Evolutionary conservation across 2,888 invertebrate genomes (phyloP).

Genomic region (Lypha dubia): DNA sequence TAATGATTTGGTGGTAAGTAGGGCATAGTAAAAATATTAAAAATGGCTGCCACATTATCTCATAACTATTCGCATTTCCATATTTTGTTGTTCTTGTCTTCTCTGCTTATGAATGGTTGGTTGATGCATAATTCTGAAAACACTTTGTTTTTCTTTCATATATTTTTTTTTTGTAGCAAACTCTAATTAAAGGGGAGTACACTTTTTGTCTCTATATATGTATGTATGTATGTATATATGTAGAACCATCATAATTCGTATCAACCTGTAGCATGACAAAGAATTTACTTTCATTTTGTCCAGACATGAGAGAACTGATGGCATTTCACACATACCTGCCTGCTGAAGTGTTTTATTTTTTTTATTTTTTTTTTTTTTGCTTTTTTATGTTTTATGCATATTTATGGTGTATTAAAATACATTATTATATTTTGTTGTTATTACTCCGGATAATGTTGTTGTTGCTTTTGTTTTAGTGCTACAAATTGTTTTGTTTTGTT

Average conservation of each 20-base stretch:
- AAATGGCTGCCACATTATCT: slow-evolving; percentile 69
- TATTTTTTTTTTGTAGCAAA: slow-evolving; percentile 29
- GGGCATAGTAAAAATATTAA: slow-evolving; percentile 33
- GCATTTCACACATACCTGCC: slow-evolving; percentile 52
- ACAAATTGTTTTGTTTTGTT: slow-evolving; percentile 46
- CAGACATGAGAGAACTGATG: slow-evolving; percentile 22
- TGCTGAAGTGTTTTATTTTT: too few relatives aligned
- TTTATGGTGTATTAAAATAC: slow-evolving; percentile 19
- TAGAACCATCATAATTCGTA: slow-evolving; percentile 52
- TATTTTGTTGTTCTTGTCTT: slow-evolving; percentile 52
- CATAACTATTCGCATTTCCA: slow-evolving; percentile 65
- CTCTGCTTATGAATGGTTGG: slow-evolving; percentile 10
- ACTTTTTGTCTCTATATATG: slow-evolving; percentile 25
- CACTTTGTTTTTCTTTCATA: slow-evolving; percentile 1
- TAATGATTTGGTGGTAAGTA: neutral
- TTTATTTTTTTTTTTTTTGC: too few relatives aligned
- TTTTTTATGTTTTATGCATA: slow-evolving; percentile 54
- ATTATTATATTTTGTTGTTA: slow-evolving; percentile 28
- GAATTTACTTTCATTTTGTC: slow-evolving; percentile 60
- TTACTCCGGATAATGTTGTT: slow-evolving; percentile 23
- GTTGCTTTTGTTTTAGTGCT: slow-evolving; percentile 1
- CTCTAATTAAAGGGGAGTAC: slow-evolving; percentile 71
- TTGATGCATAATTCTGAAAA: slow-evolving; percentile 53
- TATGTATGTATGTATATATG: too few relatives aligned
- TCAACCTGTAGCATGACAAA: slow-evolving; percentile 59